These are phyloP conservation scores for Eueides isabella DNA, from an alignment of 1,140 invertebrate species.

Conservation along the genomic window DNA sequence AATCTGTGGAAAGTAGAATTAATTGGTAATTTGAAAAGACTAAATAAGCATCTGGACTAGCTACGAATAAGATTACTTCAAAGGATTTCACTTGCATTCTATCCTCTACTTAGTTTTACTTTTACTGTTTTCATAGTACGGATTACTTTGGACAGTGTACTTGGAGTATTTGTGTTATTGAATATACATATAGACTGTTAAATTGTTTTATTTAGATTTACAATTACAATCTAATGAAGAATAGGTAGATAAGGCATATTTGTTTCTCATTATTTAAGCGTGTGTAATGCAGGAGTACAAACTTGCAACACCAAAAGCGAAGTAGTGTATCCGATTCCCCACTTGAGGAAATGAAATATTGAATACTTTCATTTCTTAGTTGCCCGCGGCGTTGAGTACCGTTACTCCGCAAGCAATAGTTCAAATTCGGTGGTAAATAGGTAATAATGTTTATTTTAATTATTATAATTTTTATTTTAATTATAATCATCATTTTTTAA, in stretches of 20 bases:
- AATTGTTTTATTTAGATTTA: neutral
- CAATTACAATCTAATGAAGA: neutral
- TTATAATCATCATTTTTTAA: too few relatives aligned
- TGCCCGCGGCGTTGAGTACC: too few relatives aligned
- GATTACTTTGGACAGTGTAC: conserved; percentile 26
- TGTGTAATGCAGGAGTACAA: too few relatives aligned
- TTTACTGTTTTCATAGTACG: conserved; percentile 30
- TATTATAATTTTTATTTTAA: too few relatives aligned
- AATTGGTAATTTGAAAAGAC: neutral
- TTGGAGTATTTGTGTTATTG: neutral
- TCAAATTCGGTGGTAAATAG: too few relatives aligned
- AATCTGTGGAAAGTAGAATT: too few relatives aligned
- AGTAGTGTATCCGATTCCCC: too few relatives aligned
- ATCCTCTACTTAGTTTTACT: conserved; percentile 28
- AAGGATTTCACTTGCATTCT: conserved; percentile 30
- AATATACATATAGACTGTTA: neutral
- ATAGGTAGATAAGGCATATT: neutral
- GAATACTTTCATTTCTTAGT: too few relatives aligned
- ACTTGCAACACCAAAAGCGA: too few relatives aligned
- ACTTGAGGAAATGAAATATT: too few relatives aligned
- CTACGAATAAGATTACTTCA: conserved; percentile 9
- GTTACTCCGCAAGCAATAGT: too few relatives aligned
- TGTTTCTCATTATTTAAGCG: neutral
- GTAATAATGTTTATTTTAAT: too few relatives aligned
- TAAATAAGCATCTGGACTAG: neutral